Evolutionary conservation across 2,797 vertebrate genomes (phyloP).

Genomic region (Harpagifer antarcticus): DNA sequence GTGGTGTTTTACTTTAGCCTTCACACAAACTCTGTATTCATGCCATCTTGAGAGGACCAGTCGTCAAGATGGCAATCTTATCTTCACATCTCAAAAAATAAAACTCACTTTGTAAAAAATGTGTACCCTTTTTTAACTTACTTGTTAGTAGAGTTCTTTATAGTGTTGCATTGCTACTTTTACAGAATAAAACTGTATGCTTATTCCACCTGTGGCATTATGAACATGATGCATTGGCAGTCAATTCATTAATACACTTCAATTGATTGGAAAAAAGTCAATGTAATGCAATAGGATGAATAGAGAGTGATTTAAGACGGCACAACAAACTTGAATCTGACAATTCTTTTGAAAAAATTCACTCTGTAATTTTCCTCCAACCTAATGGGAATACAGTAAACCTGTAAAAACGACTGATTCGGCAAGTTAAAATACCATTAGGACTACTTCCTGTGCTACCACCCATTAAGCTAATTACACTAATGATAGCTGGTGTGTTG

Average conservation of each 20-base stretch:
- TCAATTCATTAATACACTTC: background rate
- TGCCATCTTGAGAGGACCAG: background rate
- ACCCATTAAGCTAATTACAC: slow-evolving; percentile 55
- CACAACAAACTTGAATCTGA: background rate
- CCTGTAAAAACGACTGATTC: slow-evolving; percentile 2
- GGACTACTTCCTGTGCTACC: slow-evolving; percentile 31
- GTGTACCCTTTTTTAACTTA: too few species aligned
- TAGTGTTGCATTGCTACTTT: background rate
- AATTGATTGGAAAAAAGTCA: background rate
- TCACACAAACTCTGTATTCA: background rate
- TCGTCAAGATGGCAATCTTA: background rate
- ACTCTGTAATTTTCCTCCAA: background rate
- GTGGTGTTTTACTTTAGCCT: background rate
- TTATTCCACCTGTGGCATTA: background rate
- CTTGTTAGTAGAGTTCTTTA: background rate
- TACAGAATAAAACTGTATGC: background rate
- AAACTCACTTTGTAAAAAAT: background rate
- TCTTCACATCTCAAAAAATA: background rate
- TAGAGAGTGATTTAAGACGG: background rate
- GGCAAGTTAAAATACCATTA: slow-evolving; percentile 33
- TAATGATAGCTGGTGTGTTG: slow-evolving; percentile 51
- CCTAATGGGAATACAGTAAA: background rate
- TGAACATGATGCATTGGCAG: background rate
- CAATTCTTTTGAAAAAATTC: background rate
- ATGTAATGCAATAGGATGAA: background rate